Evolutionary conservation across 37 sponge, comb jelly and placozoan species (phyloP).

Genomic region (Dysidea cf. avara): DNA sequence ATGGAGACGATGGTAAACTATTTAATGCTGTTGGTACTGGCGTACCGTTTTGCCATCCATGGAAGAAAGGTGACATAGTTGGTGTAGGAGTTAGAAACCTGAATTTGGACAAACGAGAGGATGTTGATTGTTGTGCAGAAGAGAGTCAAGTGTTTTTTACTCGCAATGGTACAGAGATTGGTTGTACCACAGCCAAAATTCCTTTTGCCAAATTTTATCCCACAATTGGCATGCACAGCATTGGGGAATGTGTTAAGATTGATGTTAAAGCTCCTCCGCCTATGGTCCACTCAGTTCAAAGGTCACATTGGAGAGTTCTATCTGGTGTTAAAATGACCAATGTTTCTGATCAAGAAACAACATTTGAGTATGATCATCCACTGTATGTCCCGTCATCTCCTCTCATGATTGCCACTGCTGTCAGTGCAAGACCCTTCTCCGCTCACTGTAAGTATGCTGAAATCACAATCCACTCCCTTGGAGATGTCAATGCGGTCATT

Average conservation of each 20-base stretch:
- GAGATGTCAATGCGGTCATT: constrained; percentile 23
- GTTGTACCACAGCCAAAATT: constrained; percentile 35
- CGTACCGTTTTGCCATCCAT: constrained; percentile 44
- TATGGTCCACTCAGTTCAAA: background rate
- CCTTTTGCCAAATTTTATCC: constrained; percentile 45
- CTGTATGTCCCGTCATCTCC: background rate
- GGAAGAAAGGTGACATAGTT: constrained; percentile 35
- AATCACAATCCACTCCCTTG: constrained; percentile 30
- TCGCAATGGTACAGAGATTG: constrained; percentile 52
- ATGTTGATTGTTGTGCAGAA: background rate
- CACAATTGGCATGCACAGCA: constrained; percentile 41
- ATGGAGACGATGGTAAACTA: constrained; percentile 60
- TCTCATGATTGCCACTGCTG: constrained; percentile 15
- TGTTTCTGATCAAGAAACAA: background rate
- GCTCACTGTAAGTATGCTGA: constrained; percentile 56
- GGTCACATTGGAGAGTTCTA: constrained; percentile 39
- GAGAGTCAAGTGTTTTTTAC: constrained; percentile 61
- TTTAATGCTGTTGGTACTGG: constrained; percentile 21
- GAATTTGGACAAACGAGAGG: background rate
- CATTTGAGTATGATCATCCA: background rate
- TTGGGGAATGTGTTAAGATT: constrained; percentile 47
- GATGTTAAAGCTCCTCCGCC: background rate
- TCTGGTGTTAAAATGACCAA: constrained; percentile 33
- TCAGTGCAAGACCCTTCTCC: constrained; percentile 39
- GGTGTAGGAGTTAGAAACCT: constrained; percentile 50